These are phyloP conservation scores for Fukomys damarensis DNA, from an alignment of 2,113 vertebrate genomes.

Conservation along the genomic window DNA sequence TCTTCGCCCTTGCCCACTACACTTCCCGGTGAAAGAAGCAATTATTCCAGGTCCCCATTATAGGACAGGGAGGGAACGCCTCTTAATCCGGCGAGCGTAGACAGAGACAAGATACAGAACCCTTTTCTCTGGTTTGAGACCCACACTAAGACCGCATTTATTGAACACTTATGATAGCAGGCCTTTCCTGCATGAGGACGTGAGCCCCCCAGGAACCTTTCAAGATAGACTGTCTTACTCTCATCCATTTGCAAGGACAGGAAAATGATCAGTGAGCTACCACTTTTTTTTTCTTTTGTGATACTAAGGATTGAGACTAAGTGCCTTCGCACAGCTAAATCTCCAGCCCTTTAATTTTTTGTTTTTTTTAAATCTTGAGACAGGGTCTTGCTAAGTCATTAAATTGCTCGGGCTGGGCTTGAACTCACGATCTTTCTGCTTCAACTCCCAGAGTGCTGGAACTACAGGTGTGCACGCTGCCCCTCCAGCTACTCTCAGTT, in stretches of 20 bases:
- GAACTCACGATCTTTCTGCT: neutral
- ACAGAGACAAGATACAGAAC: neutral
- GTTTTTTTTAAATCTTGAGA: neutral
- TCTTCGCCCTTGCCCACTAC: neutral
- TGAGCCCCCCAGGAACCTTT: rapidly evolving
- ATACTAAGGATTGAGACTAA: neutral
- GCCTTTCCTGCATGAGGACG: neutral
- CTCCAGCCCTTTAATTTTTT: neutral
- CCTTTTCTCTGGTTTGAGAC: neutral
- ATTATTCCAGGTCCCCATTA: neutral
- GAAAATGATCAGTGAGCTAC: neutral
- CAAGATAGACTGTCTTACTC: rapidly evolving
- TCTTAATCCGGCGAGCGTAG: neutral
- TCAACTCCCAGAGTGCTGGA: neutral
- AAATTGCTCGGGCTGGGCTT: neutral
- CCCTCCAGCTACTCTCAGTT: neutral
- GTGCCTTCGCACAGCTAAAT: neutral
- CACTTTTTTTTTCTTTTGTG: neutral
- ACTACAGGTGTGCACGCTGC: neutral
- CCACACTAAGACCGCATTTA: neutral
- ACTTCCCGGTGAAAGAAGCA: too few relatives aligned
- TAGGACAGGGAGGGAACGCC: rapidly evolving
- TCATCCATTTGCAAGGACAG: neutral
- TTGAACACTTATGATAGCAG: neutral
- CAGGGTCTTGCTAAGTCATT: neutral